These are phyloP conservation scores for Oplegnathus fasciatus DNA, from an alignment of 2,113 vertebrate genomes.

Conservation along the genomic window DNA sequence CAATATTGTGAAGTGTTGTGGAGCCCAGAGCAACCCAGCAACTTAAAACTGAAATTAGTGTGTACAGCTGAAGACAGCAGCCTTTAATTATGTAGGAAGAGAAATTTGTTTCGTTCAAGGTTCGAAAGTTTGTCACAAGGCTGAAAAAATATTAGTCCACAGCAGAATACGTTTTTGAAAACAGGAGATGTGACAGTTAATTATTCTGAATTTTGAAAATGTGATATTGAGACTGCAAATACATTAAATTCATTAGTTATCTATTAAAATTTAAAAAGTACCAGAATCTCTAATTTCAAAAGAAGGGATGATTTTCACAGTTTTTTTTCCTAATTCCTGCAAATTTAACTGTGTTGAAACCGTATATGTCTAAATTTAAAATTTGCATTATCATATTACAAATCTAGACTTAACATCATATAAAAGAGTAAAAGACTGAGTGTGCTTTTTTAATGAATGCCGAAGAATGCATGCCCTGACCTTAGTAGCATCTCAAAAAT, in stretches of 20 bases:
- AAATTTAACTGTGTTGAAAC: neutral
- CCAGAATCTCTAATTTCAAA: neutral
- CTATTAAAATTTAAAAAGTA: neutral
- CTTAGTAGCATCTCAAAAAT: too few relatives aligned
- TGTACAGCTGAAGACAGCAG: slow-evolving; percentile 8
- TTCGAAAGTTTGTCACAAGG: neutral
- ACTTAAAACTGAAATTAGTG: slow-evolving; percentile 36
- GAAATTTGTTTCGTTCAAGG: slow-evolving; percentile 32
- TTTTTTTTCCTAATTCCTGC: neutral
- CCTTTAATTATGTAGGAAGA: slow-evolving; percentile 37
- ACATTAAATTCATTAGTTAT: neutral
- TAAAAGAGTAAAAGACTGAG: too few relatives aligned
- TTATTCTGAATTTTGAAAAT: neutral
- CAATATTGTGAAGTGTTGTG: slow-evolving; percentile 35
- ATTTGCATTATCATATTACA: neutral
- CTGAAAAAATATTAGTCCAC: slow-evolving; percentile 5
- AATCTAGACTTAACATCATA: neutral
- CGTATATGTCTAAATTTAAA: neutral
- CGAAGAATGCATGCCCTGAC: too few relatives aligned
- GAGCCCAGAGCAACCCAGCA: neutral
- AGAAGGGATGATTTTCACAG: neutral
- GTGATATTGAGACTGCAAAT: neutral
- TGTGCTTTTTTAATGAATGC: too few relatives aligned
- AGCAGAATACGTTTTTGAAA: neutral
- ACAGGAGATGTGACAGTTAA: neutral